Evolutionary conservation across 2,888 invertebrate genomes (phyloP).

Genomic region (Eristalinus aeneus): DNA sequence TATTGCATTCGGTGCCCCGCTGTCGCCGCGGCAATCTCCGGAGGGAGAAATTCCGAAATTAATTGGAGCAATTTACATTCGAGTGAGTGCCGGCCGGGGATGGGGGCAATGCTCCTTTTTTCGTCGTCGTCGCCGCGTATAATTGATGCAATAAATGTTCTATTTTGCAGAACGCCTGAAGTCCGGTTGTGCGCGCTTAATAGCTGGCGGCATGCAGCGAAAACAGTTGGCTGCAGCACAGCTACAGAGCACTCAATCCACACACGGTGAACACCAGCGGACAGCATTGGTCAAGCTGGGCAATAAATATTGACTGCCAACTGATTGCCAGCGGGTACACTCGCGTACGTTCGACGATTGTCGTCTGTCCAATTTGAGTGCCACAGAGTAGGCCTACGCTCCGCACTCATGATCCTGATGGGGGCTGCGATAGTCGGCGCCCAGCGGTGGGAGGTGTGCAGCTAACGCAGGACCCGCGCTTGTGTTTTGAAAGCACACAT

Average conservation of each 20-base stretch:
- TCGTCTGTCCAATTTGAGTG: conserved; percentile 35
- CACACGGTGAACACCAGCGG: conserved; percentile 1
- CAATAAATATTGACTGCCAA: conserved; percentile 64
- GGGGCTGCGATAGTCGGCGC: neutral
- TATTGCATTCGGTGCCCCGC: conserved; percentile 11
- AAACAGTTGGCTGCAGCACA: conserved; percentile 34
- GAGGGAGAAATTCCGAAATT: conserved; percentile 60
- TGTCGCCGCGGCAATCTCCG: conserved; percentile 9
- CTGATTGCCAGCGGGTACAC: conserved; percentile 42
- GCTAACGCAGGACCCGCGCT: neutral
- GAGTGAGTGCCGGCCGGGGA: neutral
- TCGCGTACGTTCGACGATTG: conserved; percentile 30
- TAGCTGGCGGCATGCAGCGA: conserved; percentile 39
- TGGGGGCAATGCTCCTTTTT: neutral
- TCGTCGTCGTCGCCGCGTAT: conserved; percentile 9
- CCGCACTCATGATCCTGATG: neutral
- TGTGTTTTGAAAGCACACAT: conserved; percentile 39
- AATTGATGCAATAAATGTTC: conserved; percentile 52
- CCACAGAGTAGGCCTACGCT: conserved; percentile 4
- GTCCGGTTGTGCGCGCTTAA: conserved; percentile 34
- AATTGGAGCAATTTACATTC: conserved; percentile 67
- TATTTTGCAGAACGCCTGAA: conserved; percentile 42
- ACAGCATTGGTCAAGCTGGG: conserved; percentile 24
- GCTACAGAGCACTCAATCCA: conserved; percentile 7
- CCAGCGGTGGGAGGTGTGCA: neutral